These are phyloP conservation scores for Hirudo medicinalis DNA, from an alignment of 1,140 invertebrate species.

Conservation along the genomic window DNA sequence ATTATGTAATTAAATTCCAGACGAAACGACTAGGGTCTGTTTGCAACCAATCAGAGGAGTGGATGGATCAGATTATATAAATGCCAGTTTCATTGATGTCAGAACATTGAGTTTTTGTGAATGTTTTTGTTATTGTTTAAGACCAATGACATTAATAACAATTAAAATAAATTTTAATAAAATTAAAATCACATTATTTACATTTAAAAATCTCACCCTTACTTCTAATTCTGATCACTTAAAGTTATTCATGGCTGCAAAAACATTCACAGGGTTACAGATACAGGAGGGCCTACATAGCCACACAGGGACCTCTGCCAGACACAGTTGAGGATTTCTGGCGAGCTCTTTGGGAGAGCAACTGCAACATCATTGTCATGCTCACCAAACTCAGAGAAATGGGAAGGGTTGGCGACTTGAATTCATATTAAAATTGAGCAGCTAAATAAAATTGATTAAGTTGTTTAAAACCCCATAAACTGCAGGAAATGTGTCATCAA, in stretches of 20 bases:
- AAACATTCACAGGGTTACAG: conserved; percentile 59
- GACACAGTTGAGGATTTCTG: conserved; percentile 97
- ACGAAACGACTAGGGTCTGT: conserved; percentile 81
- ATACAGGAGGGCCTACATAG: conserved; percentile 85
- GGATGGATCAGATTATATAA: conserved; percentile 96
- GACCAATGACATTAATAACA: background rate
- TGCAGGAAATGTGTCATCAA: conserved; percentile 83
- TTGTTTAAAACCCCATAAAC: too few relatives aligned
- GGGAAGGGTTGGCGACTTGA: conserved; percentile 59
- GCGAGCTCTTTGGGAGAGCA: conserved; percentile 99
- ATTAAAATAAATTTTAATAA: too few relatives aligned
- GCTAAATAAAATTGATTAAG: too few relatives aligned
- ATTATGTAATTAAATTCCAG: conserved; percentile 21
- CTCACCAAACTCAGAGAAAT: conserved; percentile 85
- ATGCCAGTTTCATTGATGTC: conserved; percentile 92
- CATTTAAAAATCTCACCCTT: too few relatives aligned
- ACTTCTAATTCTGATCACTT: too few relatives aligned
- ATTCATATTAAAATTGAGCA: background rate
- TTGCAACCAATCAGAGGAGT: conserved; percentile 73
- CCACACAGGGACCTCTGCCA: conserved; percentile 87
- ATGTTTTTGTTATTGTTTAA: background rate
- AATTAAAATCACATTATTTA: too few relatives aligned
- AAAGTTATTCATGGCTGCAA: too few relatives aligned
- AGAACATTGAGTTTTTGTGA: conserved; percentile 37
- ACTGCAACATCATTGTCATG: conserved; percentile 75